These are phyloP conservation scores for Automeris io DNA, from an alignment of 2,888 invertebrate species.

Conservation along the genomic window DNA sequence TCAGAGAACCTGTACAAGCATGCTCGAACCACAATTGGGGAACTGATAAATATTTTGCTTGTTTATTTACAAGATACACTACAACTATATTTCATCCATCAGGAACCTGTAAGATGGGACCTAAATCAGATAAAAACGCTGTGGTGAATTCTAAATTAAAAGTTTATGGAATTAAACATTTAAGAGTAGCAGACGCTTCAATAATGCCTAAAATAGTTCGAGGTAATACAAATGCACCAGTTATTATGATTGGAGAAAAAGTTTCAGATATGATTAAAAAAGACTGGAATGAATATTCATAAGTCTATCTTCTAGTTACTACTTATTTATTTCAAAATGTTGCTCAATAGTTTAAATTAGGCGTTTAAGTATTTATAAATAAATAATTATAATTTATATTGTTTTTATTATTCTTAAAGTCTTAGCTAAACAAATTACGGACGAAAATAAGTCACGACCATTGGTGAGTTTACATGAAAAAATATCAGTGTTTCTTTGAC, in stretches of 20 bases:
- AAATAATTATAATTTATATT: neutral
- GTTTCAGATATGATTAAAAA: conserved; percentile 53
- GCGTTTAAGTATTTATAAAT: neutral
- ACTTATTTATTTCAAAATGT: neutral
- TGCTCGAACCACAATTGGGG: conserved; percentile 75
- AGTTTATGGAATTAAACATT: conserved; percentile 49
- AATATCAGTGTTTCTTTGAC: too few relatives aligned
- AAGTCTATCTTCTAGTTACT: neutral
- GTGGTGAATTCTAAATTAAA: conserved; percentile 48
- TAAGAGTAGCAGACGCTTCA: conserved; percentile 86
- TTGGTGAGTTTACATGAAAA: neutral
- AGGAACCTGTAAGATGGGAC: conserved; percentile 63
- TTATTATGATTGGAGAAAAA: conserved; percentile 88
- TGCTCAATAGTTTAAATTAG: neutral
- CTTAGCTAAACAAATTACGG: neutral
- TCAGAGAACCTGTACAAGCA: conserved; percentile 72
- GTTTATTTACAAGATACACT: conserved; percentile 79
- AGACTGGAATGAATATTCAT: conserved; percentile 42
- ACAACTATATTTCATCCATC: conserved; percentile 67
- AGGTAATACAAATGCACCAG: conserved; percentile 89
- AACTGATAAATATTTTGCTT: conserved; percentile 80
- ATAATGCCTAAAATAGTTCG: conserved; percentile 88
- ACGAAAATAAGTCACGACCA: neutral
- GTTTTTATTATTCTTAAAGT: neutral
- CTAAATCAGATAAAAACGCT: conserved; percentile 45